A percentile compares a stretch with the other conserved stretches of the same genome.
These are phyloP conservation scores for Apis dorsata DNA, from an alignment of 1,140 invertebrate genomes.

Conservation along the genomic window DNA sequence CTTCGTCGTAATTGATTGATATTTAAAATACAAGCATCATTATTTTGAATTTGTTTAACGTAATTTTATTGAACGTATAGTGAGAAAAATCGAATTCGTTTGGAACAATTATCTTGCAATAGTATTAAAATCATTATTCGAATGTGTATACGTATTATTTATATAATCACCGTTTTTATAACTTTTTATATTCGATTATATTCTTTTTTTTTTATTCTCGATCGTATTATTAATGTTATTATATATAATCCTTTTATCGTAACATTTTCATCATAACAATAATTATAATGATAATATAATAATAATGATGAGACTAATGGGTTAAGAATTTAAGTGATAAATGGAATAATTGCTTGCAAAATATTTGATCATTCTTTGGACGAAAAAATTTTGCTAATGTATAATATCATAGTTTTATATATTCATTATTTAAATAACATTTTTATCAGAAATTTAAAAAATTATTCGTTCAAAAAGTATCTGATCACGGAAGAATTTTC, in stretches of 20 bases:
- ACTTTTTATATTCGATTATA: neutral
- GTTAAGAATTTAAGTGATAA: slow-evolving; percentile 17
- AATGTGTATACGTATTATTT: neutral
- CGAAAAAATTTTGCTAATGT: neutral
- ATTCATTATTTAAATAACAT: neutral
- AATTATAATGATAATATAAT: neutral
- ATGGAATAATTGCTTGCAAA: neutral
- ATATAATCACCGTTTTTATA: neutral
- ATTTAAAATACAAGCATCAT: slow-evolving; percentile 27
- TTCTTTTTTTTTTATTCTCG: slow-evolving; percentile 40
- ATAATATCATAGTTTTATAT: neutral
- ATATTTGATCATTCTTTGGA: neutral
- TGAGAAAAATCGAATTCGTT: slow-evolving; percentile 28
- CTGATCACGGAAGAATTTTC: neutral
- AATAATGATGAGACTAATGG: slow-evolving; percentile 13
- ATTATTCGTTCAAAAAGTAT: neutral
- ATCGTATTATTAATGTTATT: slow-evolving; percentile 50
- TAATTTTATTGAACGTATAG: slow-evolving; percentile 25
- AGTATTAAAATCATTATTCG: neutral
- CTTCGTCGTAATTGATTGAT: slow-evolving; percentile 39
- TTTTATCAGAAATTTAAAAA: neutral
- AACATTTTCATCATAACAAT: neutral
- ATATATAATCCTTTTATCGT: slow-evolving; percentile 47
- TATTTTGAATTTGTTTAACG: neutral
- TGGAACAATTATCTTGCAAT: slow-evolving; percentile 4